Conservation (phyloP, 2,113 vertebrate species). For the Emydura subglobosa region DNA sequence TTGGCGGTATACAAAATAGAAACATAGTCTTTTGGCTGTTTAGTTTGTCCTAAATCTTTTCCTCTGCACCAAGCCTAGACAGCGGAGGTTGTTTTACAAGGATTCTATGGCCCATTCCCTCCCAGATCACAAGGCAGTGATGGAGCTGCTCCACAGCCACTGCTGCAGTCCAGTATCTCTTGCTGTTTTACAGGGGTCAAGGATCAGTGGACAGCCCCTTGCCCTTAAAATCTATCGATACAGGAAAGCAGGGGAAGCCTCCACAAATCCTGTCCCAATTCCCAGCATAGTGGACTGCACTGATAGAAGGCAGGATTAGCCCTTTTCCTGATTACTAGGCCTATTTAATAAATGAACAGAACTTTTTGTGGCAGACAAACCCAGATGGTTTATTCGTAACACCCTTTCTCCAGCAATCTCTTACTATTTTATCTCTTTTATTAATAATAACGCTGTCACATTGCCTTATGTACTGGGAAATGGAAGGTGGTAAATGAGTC, state of each 20-base stretch:
- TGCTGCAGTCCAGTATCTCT: background rate
- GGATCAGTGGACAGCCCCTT: fast-evolving
- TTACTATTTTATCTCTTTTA: fast-evolving
- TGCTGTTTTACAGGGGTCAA: fast-evolving
- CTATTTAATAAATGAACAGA: fast-evolving
- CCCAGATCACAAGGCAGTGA: no score
- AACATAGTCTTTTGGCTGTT: slow-evolving; percentile 21
- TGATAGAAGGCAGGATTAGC: background rate
- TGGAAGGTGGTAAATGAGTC: background rate
- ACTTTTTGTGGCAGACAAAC: fast-evolving
- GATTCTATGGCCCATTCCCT: no score
- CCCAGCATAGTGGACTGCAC: fast-evolving
- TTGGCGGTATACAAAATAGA: slow-evolving; percentile 8
- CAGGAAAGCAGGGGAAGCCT: background rate
- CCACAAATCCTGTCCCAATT: fast-evolving
- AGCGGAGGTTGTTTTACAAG: background rate
- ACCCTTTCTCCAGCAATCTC: background rate
- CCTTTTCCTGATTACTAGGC: fast-evolving
- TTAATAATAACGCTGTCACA: fast-evolving
- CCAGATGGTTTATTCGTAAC: background rate
- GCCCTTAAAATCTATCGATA: background rate
- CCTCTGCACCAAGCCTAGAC: background rate
- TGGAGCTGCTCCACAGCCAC: background rate
- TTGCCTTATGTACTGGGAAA: background rate
- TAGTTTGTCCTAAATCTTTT: no score